Evolutionary conservation across 2,888 invertebrate species (phyloP).

Genomic region (Coremacera marginata): DNA sequence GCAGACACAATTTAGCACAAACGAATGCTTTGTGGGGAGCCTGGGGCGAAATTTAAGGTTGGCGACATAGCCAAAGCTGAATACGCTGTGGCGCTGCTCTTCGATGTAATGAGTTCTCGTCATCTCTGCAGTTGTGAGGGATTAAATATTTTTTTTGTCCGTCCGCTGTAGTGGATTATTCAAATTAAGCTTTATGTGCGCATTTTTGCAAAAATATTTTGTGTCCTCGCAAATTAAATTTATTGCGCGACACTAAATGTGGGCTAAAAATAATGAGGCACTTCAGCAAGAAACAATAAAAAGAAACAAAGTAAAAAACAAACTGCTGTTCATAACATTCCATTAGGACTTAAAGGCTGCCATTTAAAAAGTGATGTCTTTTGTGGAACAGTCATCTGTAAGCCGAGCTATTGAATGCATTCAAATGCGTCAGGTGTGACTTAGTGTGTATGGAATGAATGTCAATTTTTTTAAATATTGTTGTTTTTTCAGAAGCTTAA

Average conservation of each 20-base stretch:
- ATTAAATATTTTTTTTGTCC: not conserved
- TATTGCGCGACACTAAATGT: slow-evolving; percentile 7
- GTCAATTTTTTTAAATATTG: not conserved
- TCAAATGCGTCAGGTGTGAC: not conserved
- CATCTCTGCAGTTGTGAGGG: not conserved
- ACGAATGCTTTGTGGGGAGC: not conserved
- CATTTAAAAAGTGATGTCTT: not conserved
- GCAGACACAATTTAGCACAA: not conserved
- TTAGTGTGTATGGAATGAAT: not conserved
- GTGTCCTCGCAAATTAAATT: not conserved
- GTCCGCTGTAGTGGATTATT: slow-evolving; percentile 3
- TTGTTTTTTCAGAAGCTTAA: not conserved
- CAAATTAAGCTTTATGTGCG: not conserved
- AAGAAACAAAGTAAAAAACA: not conserved
- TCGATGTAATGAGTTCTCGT: not conserved
- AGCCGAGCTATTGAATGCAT: not conserved
- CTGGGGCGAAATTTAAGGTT: not conserved
- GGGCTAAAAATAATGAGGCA: slow-evolving; percentile 20
- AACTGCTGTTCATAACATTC: not conserved
- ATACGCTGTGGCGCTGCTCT: not conserved
- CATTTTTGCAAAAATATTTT: not conserved
- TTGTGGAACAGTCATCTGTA: not conserved
- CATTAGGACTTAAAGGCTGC: not conserved
- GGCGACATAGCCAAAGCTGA: not conserved
- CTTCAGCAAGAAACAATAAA: not conserved